Evolutionary conservation across 2,888 invertebrate species (phyloP), one percentile per base, ranked within the genome.

Genomic region (Nymphalis urticae): DNA sequence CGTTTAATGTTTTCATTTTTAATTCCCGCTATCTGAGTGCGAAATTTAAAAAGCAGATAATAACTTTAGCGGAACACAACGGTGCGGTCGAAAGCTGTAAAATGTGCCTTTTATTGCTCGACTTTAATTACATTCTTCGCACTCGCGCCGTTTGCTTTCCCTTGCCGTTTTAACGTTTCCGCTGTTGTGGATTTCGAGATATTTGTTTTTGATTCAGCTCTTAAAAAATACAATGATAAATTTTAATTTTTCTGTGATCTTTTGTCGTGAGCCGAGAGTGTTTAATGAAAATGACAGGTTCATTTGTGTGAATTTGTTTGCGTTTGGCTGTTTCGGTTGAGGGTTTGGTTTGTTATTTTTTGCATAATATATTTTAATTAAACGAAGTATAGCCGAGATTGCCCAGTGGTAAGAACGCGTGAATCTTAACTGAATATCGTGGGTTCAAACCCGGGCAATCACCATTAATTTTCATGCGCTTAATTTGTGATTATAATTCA

Each of bases 61-160:
- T 88, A 88, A 86, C 87, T 85, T 83, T 86, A 82, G 83, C 81
- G 77, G 80, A 82, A 79, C 78, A 83, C 82, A 83, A 82, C 81
- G 81, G 81, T 73, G 81, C 82, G 84, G 83, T 83, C 79, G 82
- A 83, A 82, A 81, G 84, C 85, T 85, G 87, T 84, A 83, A 87
- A 89, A 86, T 84, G 84, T 84, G 82, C 82, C 83, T 84, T 87
- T 89, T 87, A 87, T 89, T 86, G 82, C 83, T 72, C 70, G 80
- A 82, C 82, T 88, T 86, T 89, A 90, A 90, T 90, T 88, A 85
- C 87, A 87, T 88, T 88, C 86, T 86, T 87, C 82, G 81, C 82
- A 80, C 83, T 84, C 77, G 70, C 69, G 75, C 67, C 76, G 73
- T 70, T 72, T 73, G 54, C 64, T 72, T 73, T 74, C 53, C 78